phyloP scores from a whole-genome alignment of 2,113 vertebrate species.

The Onychostruthus taczanowskii region DNA sequence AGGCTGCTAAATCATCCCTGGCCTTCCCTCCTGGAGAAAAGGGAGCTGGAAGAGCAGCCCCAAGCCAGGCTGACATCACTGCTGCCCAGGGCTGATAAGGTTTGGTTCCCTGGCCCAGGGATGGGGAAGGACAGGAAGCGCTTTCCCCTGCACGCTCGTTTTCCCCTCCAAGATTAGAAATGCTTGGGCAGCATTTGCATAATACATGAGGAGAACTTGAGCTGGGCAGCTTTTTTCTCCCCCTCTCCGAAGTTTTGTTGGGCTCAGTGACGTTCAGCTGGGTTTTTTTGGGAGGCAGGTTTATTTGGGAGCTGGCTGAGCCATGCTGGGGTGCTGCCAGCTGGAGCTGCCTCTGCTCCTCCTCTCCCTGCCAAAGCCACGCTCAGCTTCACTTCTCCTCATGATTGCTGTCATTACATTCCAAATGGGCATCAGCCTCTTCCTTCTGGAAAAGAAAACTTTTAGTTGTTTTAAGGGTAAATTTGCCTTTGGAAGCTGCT shows the following conservation, averaged over 20 bases:
- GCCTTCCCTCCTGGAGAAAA: slow-evolving; percentile 13
- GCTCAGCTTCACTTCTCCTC: neutral
- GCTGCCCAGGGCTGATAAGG: neutral
- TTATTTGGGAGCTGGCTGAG: neutral
- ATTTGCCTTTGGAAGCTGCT: neutral
- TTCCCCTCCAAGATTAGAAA: neutral
- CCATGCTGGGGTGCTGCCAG: neutral
- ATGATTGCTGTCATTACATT: neutral
- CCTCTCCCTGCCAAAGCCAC: slow-evolving; percentile 9
- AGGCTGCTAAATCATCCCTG: neutral
- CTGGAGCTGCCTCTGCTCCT: slow-evolving; percentile 22
- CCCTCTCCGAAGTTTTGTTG: neutral
- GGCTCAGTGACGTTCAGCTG: neutral
- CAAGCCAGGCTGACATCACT: neutral
- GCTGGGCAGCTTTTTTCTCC: rapidly evolving
- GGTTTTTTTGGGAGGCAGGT: neutral
- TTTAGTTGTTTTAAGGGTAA: neutral
- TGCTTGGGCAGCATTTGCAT: neutral
- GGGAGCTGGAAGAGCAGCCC: neutral
- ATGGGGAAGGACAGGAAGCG: neutral
- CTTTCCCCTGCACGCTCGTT: neutral
- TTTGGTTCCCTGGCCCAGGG: neutral
- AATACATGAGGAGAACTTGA: neutral
- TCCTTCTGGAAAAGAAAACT: neutral
- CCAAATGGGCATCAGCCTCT: neutral